phyloP scores from a whole-genome alignment of 2,888 invertebrate species.

The Entomobrya multifasciata region DNA sequence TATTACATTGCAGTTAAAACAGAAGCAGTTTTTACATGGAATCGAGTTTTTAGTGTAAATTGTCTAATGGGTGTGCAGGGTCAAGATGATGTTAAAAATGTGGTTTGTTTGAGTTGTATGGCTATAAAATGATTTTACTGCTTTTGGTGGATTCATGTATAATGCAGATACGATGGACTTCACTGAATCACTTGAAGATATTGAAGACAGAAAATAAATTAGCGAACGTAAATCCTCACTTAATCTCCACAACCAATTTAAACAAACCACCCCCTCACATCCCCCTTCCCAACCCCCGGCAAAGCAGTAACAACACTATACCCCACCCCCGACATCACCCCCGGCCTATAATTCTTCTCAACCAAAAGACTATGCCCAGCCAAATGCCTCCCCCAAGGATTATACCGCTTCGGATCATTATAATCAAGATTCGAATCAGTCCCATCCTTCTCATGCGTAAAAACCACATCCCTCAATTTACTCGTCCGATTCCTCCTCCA shows the following conservation, averaged over 20 bases:
- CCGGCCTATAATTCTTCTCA: conserved; percentile 37
- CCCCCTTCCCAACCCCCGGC: conserved; percentile 36
- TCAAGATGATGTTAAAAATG: neutral
- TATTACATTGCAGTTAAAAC: neutral
- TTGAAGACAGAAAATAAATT: too few species aligned
- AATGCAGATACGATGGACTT: too few species aligned
- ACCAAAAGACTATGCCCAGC: conserved; percentile 35
- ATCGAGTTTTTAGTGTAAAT: too few species aligned
- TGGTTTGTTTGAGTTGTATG: neutral
- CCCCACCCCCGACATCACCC: conserved; percentile 19
- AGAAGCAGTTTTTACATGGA: neutral
- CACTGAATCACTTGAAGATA: neutral
- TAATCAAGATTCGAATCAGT: conserved; percentile 41
- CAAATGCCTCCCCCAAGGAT: conserved; percentile 45
- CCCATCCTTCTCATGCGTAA: conserved; percentile 33
- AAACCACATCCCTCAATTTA: conserved; percentile 48
- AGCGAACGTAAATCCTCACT: too few species aligned
- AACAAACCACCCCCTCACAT: conserved; percentile 35
- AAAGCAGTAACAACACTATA: conserved; percentile 26
- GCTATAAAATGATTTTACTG: too few species aligned
- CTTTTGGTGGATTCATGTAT: too few species aligned
- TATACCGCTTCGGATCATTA: conserved; percentile 56
- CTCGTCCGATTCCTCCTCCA: conserved; percentile 44
- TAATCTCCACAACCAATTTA: too few species aligned
- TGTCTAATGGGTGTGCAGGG: conserved; percentile 33